phyloP scores from a whole-genome alignment of 2,113 vertebrate species.

The Sporophila hypoxantha region DNA sequence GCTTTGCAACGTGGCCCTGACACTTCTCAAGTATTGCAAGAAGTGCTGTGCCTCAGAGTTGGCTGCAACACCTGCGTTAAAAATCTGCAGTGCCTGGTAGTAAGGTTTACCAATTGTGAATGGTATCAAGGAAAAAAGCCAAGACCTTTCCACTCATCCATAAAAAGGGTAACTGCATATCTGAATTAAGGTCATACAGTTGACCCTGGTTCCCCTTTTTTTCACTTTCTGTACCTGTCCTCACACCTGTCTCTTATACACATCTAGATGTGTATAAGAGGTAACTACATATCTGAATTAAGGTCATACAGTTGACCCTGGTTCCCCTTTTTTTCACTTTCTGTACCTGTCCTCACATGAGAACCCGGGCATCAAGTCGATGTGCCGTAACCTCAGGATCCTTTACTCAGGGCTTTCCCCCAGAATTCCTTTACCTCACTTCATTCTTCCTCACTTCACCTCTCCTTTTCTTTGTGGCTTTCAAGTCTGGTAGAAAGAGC shows the following conservation, averaged over 20 bases:
- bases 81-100: neutral
- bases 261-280: no score
- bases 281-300: neutral
- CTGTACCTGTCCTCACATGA: neutral
- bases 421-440: neutral
- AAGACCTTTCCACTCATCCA: neutral
- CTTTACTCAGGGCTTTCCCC: rapidly evolving
- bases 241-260: no score
- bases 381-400: rapidly evolving
- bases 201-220: neutral
- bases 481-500: neutral
- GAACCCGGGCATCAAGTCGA: neutral
- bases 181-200: neutral
- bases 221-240: neutral
- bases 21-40: neutral
- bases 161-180: neutral
- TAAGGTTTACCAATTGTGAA: neutral
- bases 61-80: neutral
- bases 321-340: neutral
- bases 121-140: neutral
- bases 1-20: neutral
- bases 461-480: neutral
- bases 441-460: neutral
- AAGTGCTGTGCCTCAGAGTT: neutral
- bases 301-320: neutral